Percentiles rank a stretch among this genome's conserved stretches.
phyloP scores from a whole-genome alignment of 2,888 invertebrate genomes.

The Dynastes hyllus region DNA sequence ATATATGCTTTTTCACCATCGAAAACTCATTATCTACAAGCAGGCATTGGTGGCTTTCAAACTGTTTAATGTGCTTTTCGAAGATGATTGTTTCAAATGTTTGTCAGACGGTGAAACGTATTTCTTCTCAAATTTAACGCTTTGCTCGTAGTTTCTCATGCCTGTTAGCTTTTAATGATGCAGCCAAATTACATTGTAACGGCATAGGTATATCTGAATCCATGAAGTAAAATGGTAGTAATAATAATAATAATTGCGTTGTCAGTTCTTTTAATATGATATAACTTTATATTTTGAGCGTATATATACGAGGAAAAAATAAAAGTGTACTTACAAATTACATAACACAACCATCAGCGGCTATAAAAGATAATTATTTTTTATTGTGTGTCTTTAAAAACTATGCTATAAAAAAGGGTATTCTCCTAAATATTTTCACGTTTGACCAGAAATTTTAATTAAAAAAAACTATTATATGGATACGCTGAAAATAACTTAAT shows the following conservation, averaged over 20 bases:
- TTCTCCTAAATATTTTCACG: too few relatives aligned
- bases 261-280: not conserved
- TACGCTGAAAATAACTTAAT: too few relatives aligned
- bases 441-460: too few relatives aligned
- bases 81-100: not conserved
- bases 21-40: slow-evolving; percentile 1
- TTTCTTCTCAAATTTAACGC: not conserved
- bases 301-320: too few relatives aligned
- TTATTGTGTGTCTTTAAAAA: too few relatives aligned
- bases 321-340: too few relatives aligned
- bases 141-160: not conserved
- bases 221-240: not conserved
- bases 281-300: too few relatives aligned
- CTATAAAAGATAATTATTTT: too few relatives aligned
- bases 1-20: not conserved
- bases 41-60: not conserved
- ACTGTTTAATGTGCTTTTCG: not conserved
- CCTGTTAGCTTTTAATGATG: not conserved
- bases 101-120: not conserved
- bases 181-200: not conserved
- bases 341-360: too few relatives aligned
- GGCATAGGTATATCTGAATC: not conserved
- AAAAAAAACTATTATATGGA: too few relatives aligned
- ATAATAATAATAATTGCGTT: not conserved
- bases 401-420: too few relatives aligned